Evolutionary conservation across 1,140 invertebrate genomes (phyloP).

Genomic region (Leucophenga varia): DNA sequence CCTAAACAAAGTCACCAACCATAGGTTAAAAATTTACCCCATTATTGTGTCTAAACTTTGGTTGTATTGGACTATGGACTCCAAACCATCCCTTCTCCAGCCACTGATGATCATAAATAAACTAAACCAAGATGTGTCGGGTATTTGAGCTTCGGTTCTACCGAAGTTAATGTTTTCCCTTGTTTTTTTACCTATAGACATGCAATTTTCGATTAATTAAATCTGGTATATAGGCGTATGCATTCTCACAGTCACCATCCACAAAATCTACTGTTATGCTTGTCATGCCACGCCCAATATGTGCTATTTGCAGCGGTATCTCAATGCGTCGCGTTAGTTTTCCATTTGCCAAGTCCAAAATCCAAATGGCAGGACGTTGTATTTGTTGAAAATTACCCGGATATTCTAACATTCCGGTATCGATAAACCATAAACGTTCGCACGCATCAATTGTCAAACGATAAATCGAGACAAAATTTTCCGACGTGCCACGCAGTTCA

Average conservation of each 20-base stretch:
- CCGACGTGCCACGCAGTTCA: slow-evolving; percentile 26
- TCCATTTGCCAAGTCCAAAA: slow-evolving; percentile 67
- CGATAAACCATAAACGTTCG: slow-evolving; percentile 72
- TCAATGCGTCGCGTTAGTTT: slow-evolving; percentile 38
- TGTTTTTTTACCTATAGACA: too few species aligned
- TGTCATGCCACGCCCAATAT: slow-evolving; percentile 60
- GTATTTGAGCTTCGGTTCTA: too few species aligned
- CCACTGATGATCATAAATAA: too few species aligned
- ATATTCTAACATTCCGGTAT: slow-evolving; percentile 63
- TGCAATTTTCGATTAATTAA: slow-evolving; percentile 67
- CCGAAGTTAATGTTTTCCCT: too few species aligned
- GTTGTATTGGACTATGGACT: too few species aligned
- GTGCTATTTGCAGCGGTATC: slow-evolving; percentile 40
- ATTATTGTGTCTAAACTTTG: too few species aligned
- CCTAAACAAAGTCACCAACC: too few species aligned
- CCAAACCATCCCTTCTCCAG: too few species aligned
- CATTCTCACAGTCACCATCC: slow-evolving; percentile 67
- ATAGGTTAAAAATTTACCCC: too few species aligned
- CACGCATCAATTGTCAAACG: slow-evolving; percentile 67
- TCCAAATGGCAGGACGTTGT: slow-evolving; percentile 64
- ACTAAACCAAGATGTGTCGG: too few species aligned
- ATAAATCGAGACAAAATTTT: slow-evolving; percentile 71
- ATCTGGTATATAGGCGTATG: slow-evolving; percentile 73
- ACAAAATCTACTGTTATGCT: slow-evolving; percentile 69
- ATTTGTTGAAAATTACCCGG: slow-evolving; percentile 56